Evolutionary conservation across 1,140 invertebrate species (phyloP), one percentile per base, ranked within the genome.

Genomic region (Pseudomyrmex cubaensis): DNA sequence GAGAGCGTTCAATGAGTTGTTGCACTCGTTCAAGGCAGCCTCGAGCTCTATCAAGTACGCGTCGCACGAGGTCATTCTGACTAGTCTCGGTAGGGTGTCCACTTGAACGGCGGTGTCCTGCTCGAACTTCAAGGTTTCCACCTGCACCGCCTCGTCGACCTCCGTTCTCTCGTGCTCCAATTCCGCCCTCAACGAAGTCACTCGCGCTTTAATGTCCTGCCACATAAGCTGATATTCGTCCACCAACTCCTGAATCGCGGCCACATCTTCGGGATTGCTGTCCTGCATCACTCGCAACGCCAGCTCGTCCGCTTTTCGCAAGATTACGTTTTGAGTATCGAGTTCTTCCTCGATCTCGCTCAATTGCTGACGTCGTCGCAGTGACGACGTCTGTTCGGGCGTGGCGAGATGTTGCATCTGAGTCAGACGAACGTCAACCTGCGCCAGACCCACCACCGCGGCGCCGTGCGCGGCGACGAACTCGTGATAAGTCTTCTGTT

Each of bases 91-190:
- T 20, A 97, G 89, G 0, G 97, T 98, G 85, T 97, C 96, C 0
- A 98, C 97, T 94, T 98, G 97, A 9, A 97, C 96, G 1, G 96
- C 96, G 2, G 95, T 95, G 84, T 98, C 97, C 7, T 95, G 95
- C 89, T 97, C 97, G 90, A 97, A 97, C 89, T 95, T 96, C 0
- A 97, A 91, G 0, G 97, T 97, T 69, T 97, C 96, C 0, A 97
- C 97, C 92, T 97, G 96, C 4, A 96, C 94, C 25, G 95, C 94
- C 82, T 96, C 95, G 75, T 96, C 95, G 2, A 95, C 93, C 76
- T 96, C 95, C 13, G 83, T 85, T 20, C 89, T 91, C 13, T 94
- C 90, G 50, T 93, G 88, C 4, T 94, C 86, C 17, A 96, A 91
- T 61, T 95, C 94, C 2, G 91, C 90, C 82, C 95, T 95, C 0